Evolutionary conservation across 2,888 invertebrate genomes (phyloP), one percentile per base, ranked within the genome.

Genomic region (Nysson spinosus): DNA sequence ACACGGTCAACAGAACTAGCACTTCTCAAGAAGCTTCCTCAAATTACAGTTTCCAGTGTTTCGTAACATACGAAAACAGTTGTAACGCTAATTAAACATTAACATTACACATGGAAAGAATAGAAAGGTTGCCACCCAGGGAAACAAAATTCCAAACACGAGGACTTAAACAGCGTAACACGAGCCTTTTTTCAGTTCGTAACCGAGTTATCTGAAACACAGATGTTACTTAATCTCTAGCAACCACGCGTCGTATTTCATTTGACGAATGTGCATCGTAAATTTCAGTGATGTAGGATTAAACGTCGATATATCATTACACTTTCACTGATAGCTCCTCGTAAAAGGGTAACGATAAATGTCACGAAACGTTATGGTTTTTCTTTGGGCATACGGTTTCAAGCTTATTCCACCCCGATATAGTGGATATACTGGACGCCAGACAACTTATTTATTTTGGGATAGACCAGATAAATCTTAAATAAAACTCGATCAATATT

Each of bases 261-360:
- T 54, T 68, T 68, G 71, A 74, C 58, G 55, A 62, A 75, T 57
- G 65, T 30, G n/a, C 14, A 30, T n/a, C 65, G 57, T 75, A 75
- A 72, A 75, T 74, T 71, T 44, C 54, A 12, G 30, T 46, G 62
- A 69, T 60, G 37, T 26, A 44, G 47, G 54, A 63, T 71, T 69
- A 65, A 65, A 46, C 47, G 49, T 55, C 55, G 40, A 56, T 51
- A 24, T 58, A 51, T 58, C 70, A 54, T 62, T 62, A 68, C 40
- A 35, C 44, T 47, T 49, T 19, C 50, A 54, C 51, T 64, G 75
- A 64, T 70, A 73, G 63, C 62, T 69, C 43, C 56, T 56, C 60
- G 54, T 71, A 71, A 69, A 62, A 24, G 55, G 42, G 49, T 54
- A 54, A 63, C 60, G 68, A 75, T 75, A 75, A 69, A 69, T 52